These are phyloP conservation scores for Caenorhabditis remanei DNA, from an alignment of 1,140 invertebrate species.

Conservation along the genomic window DNA sequence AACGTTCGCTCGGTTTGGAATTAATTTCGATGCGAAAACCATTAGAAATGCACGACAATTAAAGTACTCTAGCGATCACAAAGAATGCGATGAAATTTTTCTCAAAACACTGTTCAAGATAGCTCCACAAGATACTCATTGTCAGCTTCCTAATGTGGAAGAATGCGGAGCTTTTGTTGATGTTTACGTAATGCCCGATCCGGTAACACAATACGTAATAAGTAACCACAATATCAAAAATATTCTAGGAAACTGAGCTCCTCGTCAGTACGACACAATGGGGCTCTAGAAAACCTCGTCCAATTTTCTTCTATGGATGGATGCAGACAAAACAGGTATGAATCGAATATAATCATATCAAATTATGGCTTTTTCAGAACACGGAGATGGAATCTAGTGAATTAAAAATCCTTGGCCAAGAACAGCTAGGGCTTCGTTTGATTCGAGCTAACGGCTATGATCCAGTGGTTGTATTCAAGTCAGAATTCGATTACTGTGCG, in stretches of 20 bases:
- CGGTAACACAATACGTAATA: neutral
- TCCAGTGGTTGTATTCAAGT: conserved; percentile 31
- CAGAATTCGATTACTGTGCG: conserved; percentile 12
- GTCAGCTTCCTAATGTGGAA: neutral
- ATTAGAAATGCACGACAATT: neutral
- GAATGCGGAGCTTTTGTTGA: conserved; percentile 43
- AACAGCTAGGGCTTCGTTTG: conserved; percentile 19
- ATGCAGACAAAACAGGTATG: conserved; percentile 50
- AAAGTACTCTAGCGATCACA: neutral
- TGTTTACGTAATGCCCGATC: conserved; percentile 30
- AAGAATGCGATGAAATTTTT: conserved; percentile 21
- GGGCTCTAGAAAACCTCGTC: neutral
- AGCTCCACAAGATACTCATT: conserved; percentile 43
- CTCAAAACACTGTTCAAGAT: conserved; percentile 5
- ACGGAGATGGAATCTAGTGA: neutral
- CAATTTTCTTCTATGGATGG: conserved; percentile 42
- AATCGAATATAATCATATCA: neutral
- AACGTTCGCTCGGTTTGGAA: conserved; percentile 21
- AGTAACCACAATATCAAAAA: neutral
- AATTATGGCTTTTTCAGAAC: neutral
- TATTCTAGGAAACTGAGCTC: neutral
- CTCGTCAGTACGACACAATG: conserved; percentile 2
- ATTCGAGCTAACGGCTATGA: conserved; percentile 6
- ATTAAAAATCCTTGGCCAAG: conserved; percentile 15
- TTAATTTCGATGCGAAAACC: conserved; percentile 17